These are phyloP conservation scores for Philonicus albiceps DNA, from an alignment of 2,888 invertebrate species.

Conservation along the genomic window DNA sequence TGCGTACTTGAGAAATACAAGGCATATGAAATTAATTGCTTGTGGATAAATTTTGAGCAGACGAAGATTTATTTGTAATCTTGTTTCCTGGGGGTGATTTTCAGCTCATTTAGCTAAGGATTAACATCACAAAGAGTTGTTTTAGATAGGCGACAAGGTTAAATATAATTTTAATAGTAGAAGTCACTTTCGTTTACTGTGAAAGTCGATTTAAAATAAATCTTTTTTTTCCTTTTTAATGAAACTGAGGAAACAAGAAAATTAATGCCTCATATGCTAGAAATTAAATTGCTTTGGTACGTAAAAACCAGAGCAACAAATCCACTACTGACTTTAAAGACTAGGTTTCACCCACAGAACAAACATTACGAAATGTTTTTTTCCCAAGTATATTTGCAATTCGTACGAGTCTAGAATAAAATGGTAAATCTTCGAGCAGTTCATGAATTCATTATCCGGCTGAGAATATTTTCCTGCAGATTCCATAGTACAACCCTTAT, in stretches of 20 bases:
- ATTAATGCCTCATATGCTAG: not conserved
- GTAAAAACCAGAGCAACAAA: not conserved
- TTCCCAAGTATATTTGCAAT: not conserved
- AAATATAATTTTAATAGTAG: not conserved
- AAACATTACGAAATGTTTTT: not conserved
- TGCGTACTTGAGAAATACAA: not conserved
- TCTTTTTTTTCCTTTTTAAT: not conserved
- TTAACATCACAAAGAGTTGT: not conserved
- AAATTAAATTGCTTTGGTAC: not conserved
- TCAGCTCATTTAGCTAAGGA: not conserved
- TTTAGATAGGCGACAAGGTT: not conserved
- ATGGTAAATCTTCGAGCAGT: not conserved
- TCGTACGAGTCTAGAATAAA: not conserved
- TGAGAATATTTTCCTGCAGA: not conserved
- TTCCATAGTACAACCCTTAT: not conserved
- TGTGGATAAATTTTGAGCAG: not conserved
- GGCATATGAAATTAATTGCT: not conserved
- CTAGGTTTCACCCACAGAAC: not conserved
- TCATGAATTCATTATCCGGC: not conserved
- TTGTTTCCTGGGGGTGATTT: not conserved
- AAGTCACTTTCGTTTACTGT: not conserved
- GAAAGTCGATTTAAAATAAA: not conserved
- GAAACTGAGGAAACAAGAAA: not conserved
- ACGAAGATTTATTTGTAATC: not conserved
- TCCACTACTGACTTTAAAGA: not conserved